Base-by-base conservation (phyloP, 2,113 vertebrate species). In the Mesocricetus auratus region DNA sequence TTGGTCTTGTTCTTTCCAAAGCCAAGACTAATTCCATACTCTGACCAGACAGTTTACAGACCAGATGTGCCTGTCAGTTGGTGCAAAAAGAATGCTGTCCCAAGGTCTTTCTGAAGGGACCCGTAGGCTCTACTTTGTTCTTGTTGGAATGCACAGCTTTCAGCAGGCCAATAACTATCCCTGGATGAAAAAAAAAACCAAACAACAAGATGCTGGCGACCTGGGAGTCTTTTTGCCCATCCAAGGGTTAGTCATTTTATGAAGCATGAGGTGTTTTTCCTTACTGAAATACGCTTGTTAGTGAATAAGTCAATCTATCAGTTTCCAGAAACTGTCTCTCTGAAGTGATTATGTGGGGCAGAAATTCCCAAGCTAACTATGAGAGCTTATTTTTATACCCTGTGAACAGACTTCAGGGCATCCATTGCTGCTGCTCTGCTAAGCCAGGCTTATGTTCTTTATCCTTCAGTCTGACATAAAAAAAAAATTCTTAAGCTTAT, bases 401-500 rank as follows among this genome's bases (percentile, higher is more conserved):
- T 39, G 0, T 56, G 75, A 45, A 16, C 45, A 75, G 89, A 75
- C 60, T 50, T 36, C 74, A 39, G 60, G 17, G 31, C 92, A 78
- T 47, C 56, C 75, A 6, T 92, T 88, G 74, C 69, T 81, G 47
- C 66, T 73, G 90, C 91, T 89, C 56, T 94, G 60, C 94, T 97
- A 87, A 81, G 68, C 29, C 53, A 24, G 78, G 74, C 88, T 91
- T 77, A 45, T 66, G 71, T 66, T 90, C 85, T 97, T 94, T 92
- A 86, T 92, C 95, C 94, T 95, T 88, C 36, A 77, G 0, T 91
- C 89, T 79, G 91, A 93, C 89, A 93, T 91, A n/a, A 3, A 74
- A 58, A 16, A 92, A 95, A 93, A 89, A 75, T 83, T 83, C 91
- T 58, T 81, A 60, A 92, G 94, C 75, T 95, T 86, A 50, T 66